Percentiles rank a stretch among this genome's conserved stretches.
Conservation (phyloP, 2,797 vertebrate genomes). For the Schizopygopsis pylzovi region DNA sequence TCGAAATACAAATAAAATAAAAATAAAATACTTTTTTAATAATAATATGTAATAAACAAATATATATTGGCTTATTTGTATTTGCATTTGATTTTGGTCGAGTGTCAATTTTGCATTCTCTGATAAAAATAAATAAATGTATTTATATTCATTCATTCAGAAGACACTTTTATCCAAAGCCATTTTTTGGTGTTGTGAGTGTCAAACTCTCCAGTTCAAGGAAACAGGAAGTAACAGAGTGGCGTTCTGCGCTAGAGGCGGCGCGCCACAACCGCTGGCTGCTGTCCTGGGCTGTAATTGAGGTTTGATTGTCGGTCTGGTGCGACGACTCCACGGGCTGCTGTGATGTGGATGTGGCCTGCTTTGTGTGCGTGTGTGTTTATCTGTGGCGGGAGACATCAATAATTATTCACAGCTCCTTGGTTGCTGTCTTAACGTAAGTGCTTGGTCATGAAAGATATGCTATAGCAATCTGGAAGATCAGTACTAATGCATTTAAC, state of each 20-base stretch:
- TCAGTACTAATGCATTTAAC: not conserved
- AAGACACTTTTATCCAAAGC: not conserved
- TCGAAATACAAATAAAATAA: no score
- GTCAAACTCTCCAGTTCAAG: conserved; percentile 1
- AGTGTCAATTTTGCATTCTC: not conserved
- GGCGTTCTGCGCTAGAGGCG: conserved; percentile 31
- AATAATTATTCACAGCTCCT: conserved; percentile 2
- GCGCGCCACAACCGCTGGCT: conserved; percentile 54
- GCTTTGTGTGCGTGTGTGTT: conserved; percentile 59
- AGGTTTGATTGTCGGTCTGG: conserved; percentile 66
- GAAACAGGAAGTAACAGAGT: conserved; percentile 7
- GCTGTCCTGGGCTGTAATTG: conserved; percentile 70
- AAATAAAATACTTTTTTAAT: no score
- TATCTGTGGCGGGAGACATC: conserved; percentile 31
- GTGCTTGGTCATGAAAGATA: not conserved
- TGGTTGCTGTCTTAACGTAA: conserved; percentile 21
- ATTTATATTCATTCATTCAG: not conserved
- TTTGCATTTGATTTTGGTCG: not conserved
- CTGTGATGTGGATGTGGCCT: conserved; percentile 62
- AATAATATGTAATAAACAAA: no score
- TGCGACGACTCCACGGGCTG: conserved; percentile 54
- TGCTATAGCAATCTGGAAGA: not conserved
- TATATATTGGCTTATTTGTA: not conserved
- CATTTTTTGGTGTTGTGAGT: no score
- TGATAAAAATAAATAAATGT: not conserved